phyloP scores from a whole-genome alignment of 2,888 invertebrate species.

The Caenorhabditis angaria region DNA sequence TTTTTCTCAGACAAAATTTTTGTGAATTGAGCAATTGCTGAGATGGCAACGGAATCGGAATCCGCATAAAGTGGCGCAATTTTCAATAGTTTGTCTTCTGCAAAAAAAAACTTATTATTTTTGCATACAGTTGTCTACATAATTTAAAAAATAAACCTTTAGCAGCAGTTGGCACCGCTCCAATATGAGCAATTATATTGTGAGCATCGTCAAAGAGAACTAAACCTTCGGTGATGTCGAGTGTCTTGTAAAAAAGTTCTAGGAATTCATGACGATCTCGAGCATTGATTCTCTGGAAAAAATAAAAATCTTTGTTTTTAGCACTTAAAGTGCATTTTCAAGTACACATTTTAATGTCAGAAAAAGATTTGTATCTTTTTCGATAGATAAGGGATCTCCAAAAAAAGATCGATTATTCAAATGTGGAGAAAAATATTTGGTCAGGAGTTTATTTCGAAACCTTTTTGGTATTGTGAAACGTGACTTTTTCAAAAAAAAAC shows the following conservation, averaged over 20 bases:
- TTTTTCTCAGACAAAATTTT: slow-evolving; percentile 25
- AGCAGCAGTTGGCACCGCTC: slow-evolving; percentile 22
- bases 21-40: slow-evolving; percentile 28
- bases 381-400: too few relatives aligned
- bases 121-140: neutral
- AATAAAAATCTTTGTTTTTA: neutral
- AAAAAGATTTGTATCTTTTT: too few relatives aligned
- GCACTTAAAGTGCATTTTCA: neutral
- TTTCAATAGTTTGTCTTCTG: slow-evolving; percentile 33
- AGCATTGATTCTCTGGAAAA: slow-evolving; percentile 9
- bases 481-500: too few relatives aligned
- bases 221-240: slow-evolving; percentile 29
- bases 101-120: neutral
- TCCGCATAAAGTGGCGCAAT: slow-evolving; percentile 39
- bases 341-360: too few relatives aligned
- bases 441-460: slow-evolving; percentile 16
- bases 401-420: too few relatives aligned
- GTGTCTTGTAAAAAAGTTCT: slow-evolving; percentile 33
- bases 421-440: neutral
- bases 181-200: slow-evolving; percentile 42
- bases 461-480: slow-evolving; percentile 17
- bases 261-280: slow-evolving; percentile 22
- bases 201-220: slow-evolving; percentile 31
- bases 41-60: slow-evolving; percentile 26
- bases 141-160: slow-evolving; percentile 11